These are phyloP conservation scores for Porites lutea DNA, from an alignment of 64 coral and sea anemone species.

Conservation along the genomic window DNA sequence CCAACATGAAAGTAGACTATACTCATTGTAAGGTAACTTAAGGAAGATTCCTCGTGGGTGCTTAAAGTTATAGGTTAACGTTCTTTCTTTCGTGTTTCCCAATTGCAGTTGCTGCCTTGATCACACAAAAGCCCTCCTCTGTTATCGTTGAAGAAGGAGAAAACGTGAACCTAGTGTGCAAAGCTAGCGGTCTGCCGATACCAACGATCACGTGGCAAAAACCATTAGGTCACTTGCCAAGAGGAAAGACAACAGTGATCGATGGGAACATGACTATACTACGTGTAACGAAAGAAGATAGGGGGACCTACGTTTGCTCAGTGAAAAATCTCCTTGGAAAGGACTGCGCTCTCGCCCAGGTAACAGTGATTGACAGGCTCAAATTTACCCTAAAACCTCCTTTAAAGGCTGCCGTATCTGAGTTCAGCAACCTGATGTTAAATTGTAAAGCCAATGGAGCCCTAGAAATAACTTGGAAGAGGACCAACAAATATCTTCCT, in stretches of 20 bases:
- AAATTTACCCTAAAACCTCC: constrained; percentile 1
- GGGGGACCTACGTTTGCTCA: constrained; percentile 6
- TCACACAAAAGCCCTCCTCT: constrained; percentile 12
- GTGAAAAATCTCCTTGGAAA: constrained; percentile 21
- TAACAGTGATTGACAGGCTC: constrained; percentile 21
- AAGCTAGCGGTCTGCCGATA: constrained; percentile 16
- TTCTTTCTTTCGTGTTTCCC: neutral
- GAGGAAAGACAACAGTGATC: neutral
- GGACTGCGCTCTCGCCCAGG: neutral
- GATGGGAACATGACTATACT: neutral
- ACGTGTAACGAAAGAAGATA: neutral
- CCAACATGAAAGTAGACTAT: too few relatives aligned
- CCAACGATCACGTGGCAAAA: constrained; percentile 51
- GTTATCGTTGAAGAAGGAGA: constrained; percentile 47
- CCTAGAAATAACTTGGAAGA: neutral
- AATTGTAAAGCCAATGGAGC: constrained; percentile 3
- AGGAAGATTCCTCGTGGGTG: too few relatives aligned
- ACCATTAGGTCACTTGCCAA: neutral
- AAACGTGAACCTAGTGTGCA: constrained; percentile 21
- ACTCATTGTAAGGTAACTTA: too few relatives aligned
- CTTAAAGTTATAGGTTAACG: too few relatives aligned
- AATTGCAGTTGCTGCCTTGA: neutral
- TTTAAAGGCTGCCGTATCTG: neutral
- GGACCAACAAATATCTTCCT: neutral
- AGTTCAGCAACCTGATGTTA: neutral